Base-by-base conservation (phyloP, 2,113 vertebrate genomes). In the Vulpes vulpes region DNA sequence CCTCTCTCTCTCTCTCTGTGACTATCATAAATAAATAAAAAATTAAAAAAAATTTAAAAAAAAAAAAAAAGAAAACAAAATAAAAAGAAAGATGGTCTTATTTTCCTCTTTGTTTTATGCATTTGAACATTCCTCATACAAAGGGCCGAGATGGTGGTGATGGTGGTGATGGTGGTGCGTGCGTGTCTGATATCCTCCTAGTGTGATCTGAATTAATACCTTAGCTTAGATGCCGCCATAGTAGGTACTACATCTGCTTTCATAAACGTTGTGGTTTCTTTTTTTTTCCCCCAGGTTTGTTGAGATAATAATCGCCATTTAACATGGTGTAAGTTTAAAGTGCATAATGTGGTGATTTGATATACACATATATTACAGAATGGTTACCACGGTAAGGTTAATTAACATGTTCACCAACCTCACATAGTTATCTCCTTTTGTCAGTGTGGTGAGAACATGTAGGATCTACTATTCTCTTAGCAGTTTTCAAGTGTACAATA, bases 181-280 rank as follows among this genome's bases (percentile, higher is more conserved):
- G 25, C 62, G 38, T 69, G 38, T 32, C 51, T 38, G 32, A 32
- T 32, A 43, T 2, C 62, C 65, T 11, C 35, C 74, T 83, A 86
- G 69, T 57, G 55, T 60, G 30, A 89, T 57, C 22, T 94, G 53
- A 53, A 32, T 94, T 89, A 92, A 92, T 35, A 87, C 38, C 12
- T 96, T 86, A 86, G 79, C 60, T 94, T 96, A 94, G 81, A 91
- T 87, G 51, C 69, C 91, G 35, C 53, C 76, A 64, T 51, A 23
- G 30, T 90, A 20, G 49, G 57, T 55, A 38, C 80, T 90, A 59
- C 60, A 71, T 91, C 30, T 79, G 53, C 27, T 92, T 94, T 94
- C 67, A 69, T 83, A 91, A 88, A 74, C 59, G 65, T 49, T 20
- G 1, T 53, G 38, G 88, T 86, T 92, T 95, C 59, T 65, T 84